Conservation (phyloP, 2,113 vertebrate species). For the Argyrosomus japonicus region DNA sequence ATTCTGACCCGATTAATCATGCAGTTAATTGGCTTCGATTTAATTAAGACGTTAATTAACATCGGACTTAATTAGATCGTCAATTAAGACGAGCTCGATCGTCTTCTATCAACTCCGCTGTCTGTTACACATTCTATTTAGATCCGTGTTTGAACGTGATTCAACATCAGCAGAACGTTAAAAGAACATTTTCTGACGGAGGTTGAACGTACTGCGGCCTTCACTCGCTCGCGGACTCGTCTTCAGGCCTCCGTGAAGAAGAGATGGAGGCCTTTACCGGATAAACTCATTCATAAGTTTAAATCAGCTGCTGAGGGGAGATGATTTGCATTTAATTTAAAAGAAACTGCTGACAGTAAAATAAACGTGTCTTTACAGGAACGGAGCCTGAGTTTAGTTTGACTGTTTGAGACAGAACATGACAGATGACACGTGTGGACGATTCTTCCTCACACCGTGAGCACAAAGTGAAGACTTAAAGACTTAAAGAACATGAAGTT, state of each 20-base stretch:
- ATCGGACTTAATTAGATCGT: conserved; percentile 44
- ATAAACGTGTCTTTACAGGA: too few relatives aligned
- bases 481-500: too few relatives aligned
- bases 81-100: conserved; percentile 38
- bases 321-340: background rate
- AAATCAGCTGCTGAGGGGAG: background rate
- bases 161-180: too few relatives aligned
- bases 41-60: conserved; percentile 66
- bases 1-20: conserved; percentile 59
- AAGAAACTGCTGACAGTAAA: too few relatives aligned
- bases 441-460: too few relatives aligned
- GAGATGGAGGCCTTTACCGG: background rate
- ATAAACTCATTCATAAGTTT: background rate
- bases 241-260: background rate
- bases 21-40: conserved; percentile 69
- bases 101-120: background rate
- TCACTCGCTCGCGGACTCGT: too few relatives aligned
- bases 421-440: too few relatives aligned
- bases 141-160: background rate
- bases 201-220: background rate
- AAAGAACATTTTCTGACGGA: background rate
- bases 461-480: too few relatives aligned
- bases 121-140: too few relatives aligned
- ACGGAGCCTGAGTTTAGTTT: too few relatives aligned
- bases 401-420: too few relatives aligned